Evolutionary conservation across 1,140 invertebrate species (phyloP).

Genomic region (Brachionus manjavacas): DNA sequence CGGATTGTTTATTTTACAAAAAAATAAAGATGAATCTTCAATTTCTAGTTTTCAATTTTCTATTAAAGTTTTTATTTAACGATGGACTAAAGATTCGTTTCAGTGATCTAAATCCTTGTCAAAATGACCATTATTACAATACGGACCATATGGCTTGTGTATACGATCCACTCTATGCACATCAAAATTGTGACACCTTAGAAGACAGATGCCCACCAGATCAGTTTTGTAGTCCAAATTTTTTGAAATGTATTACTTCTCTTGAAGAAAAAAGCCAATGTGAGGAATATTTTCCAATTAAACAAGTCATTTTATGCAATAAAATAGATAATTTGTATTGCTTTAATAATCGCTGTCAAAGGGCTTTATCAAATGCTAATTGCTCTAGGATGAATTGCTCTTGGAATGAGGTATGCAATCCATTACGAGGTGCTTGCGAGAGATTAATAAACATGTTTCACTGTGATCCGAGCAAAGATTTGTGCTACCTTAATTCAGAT

Average conservation of each 20-base stretch:
- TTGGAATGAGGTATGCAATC: neutral
- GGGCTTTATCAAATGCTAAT: neutral
- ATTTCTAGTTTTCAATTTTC: neutral
- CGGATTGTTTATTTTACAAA: neutral
- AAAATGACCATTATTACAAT: neutral
- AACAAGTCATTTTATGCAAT: conserved; percentile 6
- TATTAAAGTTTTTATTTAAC: neutral
- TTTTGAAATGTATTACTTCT: neutral
- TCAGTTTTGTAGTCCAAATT: neutral
- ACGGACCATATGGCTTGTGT: neutral
- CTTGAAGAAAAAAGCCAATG: neutral
- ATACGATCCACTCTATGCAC: neutral
- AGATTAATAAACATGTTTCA: neutral
- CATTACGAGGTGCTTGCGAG: neutral
- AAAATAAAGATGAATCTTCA: neutral
- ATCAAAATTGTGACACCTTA: neutral
- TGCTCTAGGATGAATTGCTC: neutral
- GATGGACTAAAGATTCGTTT: neutral
- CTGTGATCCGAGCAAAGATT: neutral
- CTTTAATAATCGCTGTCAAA: conserved; percentile 4
- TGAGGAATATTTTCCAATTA: neutral
- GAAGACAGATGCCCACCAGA: neutral
- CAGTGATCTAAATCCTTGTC: neutral
- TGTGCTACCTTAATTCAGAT: neutral
- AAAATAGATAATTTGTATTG: neutral